These are phyloP conservation scores for Catostomus latipinnis DNA, from an alignment of 2,797 vertebrate genomes.

Conservation along the genomic window DNA sequence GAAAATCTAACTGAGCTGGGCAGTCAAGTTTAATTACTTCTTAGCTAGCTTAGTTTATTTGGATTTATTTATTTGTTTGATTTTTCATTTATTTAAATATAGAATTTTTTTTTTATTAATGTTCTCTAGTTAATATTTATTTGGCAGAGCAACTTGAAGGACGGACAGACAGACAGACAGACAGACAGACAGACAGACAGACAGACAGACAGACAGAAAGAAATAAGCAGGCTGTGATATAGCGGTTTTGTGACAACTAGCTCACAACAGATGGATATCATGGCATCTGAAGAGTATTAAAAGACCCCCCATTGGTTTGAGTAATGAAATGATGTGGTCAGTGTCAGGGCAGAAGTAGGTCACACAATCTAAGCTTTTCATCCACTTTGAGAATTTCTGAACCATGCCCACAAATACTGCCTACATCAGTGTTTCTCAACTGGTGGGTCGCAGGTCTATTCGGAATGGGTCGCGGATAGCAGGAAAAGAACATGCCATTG, in stretches of 20 bases:
- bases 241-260: not conserved
- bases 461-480: too few relatives aligned
- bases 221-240: too few relatives aligned
- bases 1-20: not conserved
- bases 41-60: not conserved
- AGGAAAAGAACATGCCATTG: too few relatives aligned
- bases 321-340: constrained; percentile 53
- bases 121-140: too few relatives aligned
- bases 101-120: too few relatives aligned
- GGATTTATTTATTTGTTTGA: too few relatives aligned
- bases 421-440: not conserved
- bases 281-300: constrained; percentile 15
- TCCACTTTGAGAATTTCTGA: constrained; percentile 72
- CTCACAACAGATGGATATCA: not conserved
- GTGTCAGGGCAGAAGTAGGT: constrained; percentile 70
- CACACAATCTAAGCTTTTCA: constrained; percentile 83
- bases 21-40: not conserved
- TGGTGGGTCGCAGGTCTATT: too few relatives aligned
- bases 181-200: too few relatives aligned
- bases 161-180: too few relatives aligned
- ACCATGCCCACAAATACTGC: constrained; percentile 51
- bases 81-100: too few relatives aligned
- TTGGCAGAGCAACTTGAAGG: too few relatives aligned
- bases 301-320: constrained; percentile 23
- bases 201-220: too few relatives aligned